Conservation (phyloP, 1,140 invertebrate species). For the Drosophila mojavensis region DNA sequence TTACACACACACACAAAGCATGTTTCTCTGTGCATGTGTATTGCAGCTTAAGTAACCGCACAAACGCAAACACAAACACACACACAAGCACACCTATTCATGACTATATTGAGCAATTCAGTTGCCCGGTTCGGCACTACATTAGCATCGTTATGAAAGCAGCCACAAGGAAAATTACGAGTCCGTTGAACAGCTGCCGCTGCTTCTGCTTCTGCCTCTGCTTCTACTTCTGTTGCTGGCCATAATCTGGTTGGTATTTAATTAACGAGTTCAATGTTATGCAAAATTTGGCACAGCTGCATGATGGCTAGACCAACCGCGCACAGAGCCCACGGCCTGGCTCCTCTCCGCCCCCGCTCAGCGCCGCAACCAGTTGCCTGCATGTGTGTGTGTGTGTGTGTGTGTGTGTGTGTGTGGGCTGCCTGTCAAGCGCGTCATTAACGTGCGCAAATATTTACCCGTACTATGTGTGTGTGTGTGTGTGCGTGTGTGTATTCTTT, state of each 20-base stretch:
- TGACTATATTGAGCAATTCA: constrained; percentile 60
- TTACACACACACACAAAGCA: too few relatives aligned
- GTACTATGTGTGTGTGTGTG: constrained; percentile 28
- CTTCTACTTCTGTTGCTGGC: constrained; percentile 17
- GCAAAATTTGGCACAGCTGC: constrained; percentile 54
- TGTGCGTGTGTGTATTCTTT: constrained; percentile 32
- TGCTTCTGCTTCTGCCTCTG: constrained; percentile 10
- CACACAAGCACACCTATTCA: constrained; percentile 30
- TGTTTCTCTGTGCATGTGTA: too few relatives aligned
- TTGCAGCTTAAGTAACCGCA: not conserved
- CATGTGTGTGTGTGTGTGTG: too few relatives aligned
- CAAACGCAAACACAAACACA: not conserved
- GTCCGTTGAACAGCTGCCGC: constrained; percentile 19
- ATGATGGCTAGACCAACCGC: constrained; percentile 8
- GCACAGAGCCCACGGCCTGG: not conserved
- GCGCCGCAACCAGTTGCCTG: constrained; percentile 4
- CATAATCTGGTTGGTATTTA: constrained; percentile 58
- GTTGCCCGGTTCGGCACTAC: constrained; percentile 33
- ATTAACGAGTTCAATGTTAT: constrained; percentile 71
- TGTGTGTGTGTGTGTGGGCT: constrained; percentile 2
- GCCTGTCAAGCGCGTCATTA: constrained; percentile 68
- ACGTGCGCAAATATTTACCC: constrained; percentile 72
- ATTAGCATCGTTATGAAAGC: constrained; percentile 72
- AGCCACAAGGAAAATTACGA: constrained; percentile 62
- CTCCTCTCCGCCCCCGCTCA: too few relatives aligned